Evolutionary conservation across 1,140 invertebrate species (phyloP).

Genomic region (Heliconius himera): DNA sequence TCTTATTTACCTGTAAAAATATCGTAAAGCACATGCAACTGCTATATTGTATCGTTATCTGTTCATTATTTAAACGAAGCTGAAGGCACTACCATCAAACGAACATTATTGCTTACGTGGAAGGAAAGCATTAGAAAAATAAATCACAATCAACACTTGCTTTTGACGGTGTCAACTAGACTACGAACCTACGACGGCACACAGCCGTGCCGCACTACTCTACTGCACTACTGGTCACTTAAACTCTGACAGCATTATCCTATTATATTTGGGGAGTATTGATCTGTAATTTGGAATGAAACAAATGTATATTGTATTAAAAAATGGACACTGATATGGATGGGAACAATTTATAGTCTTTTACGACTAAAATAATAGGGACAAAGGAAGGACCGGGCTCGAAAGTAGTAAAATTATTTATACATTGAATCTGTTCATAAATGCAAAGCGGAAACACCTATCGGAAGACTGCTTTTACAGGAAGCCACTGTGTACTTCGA

Average conservation of each 20-base stretch:
- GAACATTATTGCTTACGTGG: conserved; percentile 75
- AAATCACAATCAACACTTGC: conserved; percentile 65
- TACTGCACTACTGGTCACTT: conserved; percentile 52
- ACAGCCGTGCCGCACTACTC: conserved; percentile 19
- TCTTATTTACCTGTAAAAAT: conserved; percentile 78
- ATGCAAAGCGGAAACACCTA: conserved; percentile 79
- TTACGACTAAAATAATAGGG: conserved; percentile 35
- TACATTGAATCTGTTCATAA: conserved; percentile 60
- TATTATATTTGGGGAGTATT: conserved; percentile 50
- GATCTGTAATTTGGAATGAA: conserved; percentile 60
- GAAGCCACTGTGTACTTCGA: conserved; percentile 77
- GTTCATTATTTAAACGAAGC: conserved; percentile 71
- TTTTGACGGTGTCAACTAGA: conserved; percentile 58
- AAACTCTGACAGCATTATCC: conserved; percentile 42
- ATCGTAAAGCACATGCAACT: conserved; percentile 77
- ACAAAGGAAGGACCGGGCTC: conserved; percentile 40
- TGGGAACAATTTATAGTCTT: conserved; percentile 47
- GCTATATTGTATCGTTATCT: conserved; percentile 69
- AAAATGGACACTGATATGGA: conserved; percentile 48
- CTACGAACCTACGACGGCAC: conserved; percentile 21
- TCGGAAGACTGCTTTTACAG: conserved; percentile 80
- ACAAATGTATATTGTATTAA: conserved; percentile 38
- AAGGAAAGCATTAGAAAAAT: conserved; percentile 75
- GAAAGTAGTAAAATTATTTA: conserved; percentile 40
- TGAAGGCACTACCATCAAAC: conserved; percentile 80